Evolutionary conservation across 2,113 vertebrate genomes (phyloP).

Genomic region (Patagioenas fasciata): DNA sequence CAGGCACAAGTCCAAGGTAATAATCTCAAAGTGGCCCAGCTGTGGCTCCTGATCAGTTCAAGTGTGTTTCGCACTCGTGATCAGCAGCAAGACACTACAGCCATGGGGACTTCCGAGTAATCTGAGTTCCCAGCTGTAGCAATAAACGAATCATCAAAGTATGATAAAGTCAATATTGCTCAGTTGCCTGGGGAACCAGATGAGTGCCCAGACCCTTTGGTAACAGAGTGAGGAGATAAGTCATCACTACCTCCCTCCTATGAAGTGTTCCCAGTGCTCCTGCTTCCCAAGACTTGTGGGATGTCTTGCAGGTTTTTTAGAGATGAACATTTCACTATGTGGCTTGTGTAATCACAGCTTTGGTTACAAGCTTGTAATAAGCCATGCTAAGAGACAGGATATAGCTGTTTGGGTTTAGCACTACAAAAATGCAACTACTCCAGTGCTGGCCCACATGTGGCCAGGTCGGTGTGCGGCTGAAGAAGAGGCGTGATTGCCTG

Average conservation of each 20-base stretch:
- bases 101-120: conserved; percentile 22
- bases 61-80: conserved; percentile 17
- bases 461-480: background rate
- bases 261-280: background rate
- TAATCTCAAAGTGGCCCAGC: conserved; percentile 39
- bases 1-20: conserved; percentile 37
- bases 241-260: background rate
- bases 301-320: background rate
- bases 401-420: background rate
- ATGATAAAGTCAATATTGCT: conserved; percentile 37
- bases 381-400: background rate
- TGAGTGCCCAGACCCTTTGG: conserved; percentile 27
- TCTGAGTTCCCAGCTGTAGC: conserved; percentile 50
- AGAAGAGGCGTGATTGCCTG: background rate
- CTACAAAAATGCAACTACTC: background rate
- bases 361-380: background rate
- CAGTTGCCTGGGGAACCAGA: conserved; percentile 31
- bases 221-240: background rate
- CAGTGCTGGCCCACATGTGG: background rate
- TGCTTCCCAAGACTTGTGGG: background rate
- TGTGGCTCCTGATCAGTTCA: conserved; percentile 43
- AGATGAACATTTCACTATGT: background rate
- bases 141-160: conserved; percentile 45
- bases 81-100: conserved; percentile 14
- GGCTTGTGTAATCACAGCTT: background rate